Evolutionary conservation across 2,113 vertebrate species (phyloP).

Genomic region (Tapirus terrestris): DNA sequence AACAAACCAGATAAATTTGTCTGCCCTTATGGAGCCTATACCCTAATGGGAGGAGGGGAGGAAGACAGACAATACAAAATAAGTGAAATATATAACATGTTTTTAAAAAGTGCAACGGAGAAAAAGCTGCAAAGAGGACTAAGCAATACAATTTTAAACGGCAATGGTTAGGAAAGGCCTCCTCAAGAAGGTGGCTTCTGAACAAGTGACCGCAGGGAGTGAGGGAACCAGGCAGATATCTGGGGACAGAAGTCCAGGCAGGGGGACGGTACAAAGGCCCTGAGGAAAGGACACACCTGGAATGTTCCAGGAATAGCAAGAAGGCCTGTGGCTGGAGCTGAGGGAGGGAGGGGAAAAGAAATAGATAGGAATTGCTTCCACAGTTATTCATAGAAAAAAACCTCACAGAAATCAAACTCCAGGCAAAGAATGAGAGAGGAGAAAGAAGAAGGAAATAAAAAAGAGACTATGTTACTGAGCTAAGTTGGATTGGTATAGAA

Average conservation of each 20-base stretch:
- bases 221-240: background rate
- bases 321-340: background rate
- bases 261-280: background rate
- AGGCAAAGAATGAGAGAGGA: background rate
- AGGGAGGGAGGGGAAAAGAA: background rate
- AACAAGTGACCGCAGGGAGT: background rate
- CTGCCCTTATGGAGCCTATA: background rate
- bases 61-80: background rate
- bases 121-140: slow-evolving; percentile 10
- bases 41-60: background rate
- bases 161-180: background rate
- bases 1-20: background rate
- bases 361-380: background rate
- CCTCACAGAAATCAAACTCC: background rate
- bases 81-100: background rate
- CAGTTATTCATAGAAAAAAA: background rate
- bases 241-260: background rate
- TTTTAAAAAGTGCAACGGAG: background rate
- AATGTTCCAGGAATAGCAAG: background rate
- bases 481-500: background rate
- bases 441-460: background rate
- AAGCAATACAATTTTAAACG: background rate
- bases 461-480: background rate
- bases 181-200: background rate
- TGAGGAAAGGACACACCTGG: background rate